Base-by-base conservation (phyloP, 2,797 vertebrate species). In the Synanceia verrucosa region DNA sequence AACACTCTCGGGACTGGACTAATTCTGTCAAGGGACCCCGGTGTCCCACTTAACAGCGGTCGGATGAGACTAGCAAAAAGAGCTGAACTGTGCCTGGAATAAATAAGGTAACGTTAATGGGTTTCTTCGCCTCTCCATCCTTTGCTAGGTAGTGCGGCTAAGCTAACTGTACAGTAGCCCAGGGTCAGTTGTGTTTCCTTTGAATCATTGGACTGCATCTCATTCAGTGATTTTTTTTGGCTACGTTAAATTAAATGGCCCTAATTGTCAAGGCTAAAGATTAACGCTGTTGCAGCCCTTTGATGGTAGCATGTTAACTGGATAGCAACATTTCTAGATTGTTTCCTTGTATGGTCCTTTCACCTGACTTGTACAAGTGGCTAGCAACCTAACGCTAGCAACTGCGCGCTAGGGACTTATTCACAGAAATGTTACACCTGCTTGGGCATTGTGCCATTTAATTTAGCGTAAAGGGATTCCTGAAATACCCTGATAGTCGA, bases 81-180 rank as follows among this genome's bases (percentile, higher is more conserved):
- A 68, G 65, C 82, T 57, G 78, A 65, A 81, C 74, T 57, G 77
- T 68, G 84, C 59, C 69, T 48, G 84, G 74, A 67, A 85, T 74
- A 77, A 73, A 90, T 47, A 89, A 86, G 89, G 92, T 92, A 91
- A 87, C 71, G 73, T 66, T 47, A 26, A 59, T 52, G 46, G 65
- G 70, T 65, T 83, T 37, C 79, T 76, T 62, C 56, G 58, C 71
- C 29, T 79, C 72, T 81, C 48, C 86, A 82, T 86, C 86, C 70
- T 76, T 56, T 48, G 76, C 78, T 75, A 48, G n/a, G 59, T 34
- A 28, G 28, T 70, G 58, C 51, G 31, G 85, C 83, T 88, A 88
- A 69, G 73, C 88, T 87, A 86, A 77, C 73, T 28, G 36, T 65
- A 21, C 43, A 75, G 44, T 23, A 72, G 34, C 39, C 6, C 65